Percentiles rank a stretch among this genome's conserved stretches.
Conservation (phyloP, 2,113 vertebrate species). For the Indicator indicator region DNA sequence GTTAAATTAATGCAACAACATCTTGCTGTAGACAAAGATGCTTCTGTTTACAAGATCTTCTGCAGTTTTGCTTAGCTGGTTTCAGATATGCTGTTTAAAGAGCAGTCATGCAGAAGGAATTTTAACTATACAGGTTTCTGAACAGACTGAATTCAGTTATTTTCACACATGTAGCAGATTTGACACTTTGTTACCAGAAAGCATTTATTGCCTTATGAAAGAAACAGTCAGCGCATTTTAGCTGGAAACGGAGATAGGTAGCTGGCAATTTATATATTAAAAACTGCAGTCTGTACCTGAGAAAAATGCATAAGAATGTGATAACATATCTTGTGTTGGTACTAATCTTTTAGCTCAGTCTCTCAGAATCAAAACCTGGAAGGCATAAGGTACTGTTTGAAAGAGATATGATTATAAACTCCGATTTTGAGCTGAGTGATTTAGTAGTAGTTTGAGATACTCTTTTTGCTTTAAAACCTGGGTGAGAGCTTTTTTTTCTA, state of each 20-base stretch:
- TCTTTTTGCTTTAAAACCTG: background rate
- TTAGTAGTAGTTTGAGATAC: background rate
- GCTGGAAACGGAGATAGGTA: background rate
- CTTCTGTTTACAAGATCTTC: background rate
- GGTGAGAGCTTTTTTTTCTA: background rate
- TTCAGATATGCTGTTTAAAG: background rate
- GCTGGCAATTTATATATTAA: background rate
- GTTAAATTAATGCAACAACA: background rate
- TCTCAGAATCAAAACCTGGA: background rate
- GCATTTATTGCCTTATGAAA: background rate
- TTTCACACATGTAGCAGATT: background rate
- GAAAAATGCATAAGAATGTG: background rate
- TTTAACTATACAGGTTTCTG: background rate
- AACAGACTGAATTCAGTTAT: background rate
- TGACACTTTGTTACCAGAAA: background rate
- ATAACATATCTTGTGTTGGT: background rate
- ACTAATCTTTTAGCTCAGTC: background rate
- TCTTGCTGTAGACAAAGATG: background rate
- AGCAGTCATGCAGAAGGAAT: background rate
- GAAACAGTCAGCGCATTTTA: background rate
- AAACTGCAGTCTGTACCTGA: background rate
- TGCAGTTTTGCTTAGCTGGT: background rate
- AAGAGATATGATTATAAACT: background rate
- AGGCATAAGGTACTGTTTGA: background rate
- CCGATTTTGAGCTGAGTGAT: background rate